Conservation (phyloP, 2,797 vertebrate species). For the Chelon labrosus region DNA sequence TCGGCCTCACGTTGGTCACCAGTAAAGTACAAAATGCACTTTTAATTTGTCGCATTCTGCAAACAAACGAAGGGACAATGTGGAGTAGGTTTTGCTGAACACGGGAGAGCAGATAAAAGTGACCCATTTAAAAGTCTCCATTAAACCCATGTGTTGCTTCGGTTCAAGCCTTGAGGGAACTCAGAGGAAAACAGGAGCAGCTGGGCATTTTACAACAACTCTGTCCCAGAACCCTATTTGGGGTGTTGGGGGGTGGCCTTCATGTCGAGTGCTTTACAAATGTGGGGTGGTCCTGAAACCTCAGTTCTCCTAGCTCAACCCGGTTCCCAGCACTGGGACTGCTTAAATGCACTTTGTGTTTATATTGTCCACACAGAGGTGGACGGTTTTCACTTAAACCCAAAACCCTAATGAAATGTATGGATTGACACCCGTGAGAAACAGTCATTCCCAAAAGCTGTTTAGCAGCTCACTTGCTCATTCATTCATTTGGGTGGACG, state of each 20-base stretch:
- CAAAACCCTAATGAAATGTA: slow-evolving; percentile 24
- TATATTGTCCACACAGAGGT: slow-evolving; percentile 51
- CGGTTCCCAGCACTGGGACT: slow-evolving; percentile 20
- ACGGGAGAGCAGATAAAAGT: slow-evolving; percentile 33
- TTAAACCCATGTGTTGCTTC: slow-evolving; percentile 49
- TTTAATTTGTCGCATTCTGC: slow-evolving; percentile 12
- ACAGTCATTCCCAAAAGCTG: slow-evolving; percentile 28
- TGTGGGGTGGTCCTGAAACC: slow-evolving; percentile 67
- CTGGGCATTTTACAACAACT: slow-evolving; percentile 71
- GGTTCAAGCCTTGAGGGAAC: slow-evolving; percentile 37
- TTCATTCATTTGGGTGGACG: slow-evolving; percentile 24
- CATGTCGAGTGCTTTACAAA: slow-evolving; percentile 55
- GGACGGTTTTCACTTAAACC: slow-evolving; percentile 53
- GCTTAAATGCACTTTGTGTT: slow-evolving; percentile 52
- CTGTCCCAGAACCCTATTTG: slow-evolving; percentile 48
- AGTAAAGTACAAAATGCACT: background rate
- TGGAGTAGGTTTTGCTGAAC: slow-evolving; percentile 25
- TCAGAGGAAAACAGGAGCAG: slow-evolving; percentile 65
- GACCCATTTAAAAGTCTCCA: slow-evolving; percentile 41
- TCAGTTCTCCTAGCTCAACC: slow-evolving; percentile 35
- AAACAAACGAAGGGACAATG: slow-evolving; percentile 23
- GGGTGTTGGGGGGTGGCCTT: slow-evolving; percentile 56
- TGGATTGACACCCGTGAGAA: slow-evolving; percentile 39
- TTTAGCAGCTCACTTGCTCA: slow-evolving; percentile 8
- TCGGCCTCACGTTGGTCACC: slow-evolving; percentile 15